A percentile compares a stretch with the other conserved stretches of the same genome.
Evolutionary conservation across 2,113 vertebrate species (phyloP).

Genomic region (Gobius niger): DNA sequence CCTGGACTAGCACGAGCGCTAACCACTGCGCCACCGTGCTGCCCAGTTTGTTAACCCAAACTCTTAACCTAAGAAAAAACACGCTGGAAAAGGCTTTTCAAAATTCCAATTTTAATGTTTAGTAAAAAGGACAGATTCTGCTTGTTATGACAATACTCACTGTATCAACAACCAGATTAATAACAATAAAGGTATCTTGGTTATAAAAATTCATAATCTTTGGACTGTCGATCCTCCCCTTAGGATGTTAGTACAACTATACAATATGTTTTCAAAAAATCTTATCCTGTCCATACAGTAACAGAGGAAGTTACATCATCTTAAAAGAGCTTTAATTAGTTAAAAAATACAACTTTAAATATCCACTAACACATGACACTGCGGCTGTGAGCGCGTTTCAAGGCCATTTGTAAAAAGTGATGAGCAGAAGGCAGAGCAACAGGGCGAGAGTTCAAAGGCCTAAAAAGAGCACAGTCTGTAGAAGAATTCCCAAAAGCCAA

Average conservation of each 20-base stretch:
- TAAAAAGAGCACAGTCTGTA: constrained; percentile 45
- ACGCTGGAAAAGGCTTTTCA: neutral
- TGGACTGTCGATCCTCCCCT: constrained; percentile 84
- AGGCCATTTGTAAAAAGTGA: constrained; percentile 68
- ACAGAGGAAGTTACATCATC: constrained; percentile 18
- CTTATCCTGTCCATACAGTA: constrained; percentile 15
- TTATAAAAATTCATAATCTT: constrained; percentile 74
- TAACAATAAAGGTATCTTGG: constrained; percentile 28
- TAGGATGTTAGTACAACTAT: constrained; percentile 84
- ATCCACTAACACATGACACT: constrained; percentile 37
- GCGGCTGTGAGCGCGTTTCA: constrained; percentile 69
- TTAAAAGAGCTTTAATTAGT: constrained; percentile 21
- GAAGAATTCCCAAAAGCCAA: constrained; percentile 46
- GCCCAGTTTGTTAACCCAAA: neutral
- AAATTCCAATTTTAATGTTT: neutral
- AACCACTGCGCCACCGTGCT: too few relatives aligned
- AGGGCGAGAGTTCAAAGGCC: constrained; percentile 41
- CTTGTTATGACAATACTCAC: constrained; percentile 29
- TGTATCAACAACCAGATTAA: constrained; percentile 50
- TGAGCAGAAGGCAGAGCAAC: constrained; percentile 43
- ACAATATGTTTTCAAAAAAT: constrained; percentile 40
- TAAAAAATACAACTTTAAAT: constrained; percentile 25
- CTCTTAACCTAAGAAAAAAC: constrained; percentile 9
- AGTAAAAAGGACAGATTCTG: constrained; percentile 23
- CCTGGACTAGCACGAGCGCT: too few relatives aligned